Evolutionary conservation across 2,888 invertebrate species (phyloP).

Genomic region (Protodeltote pygarga): DNA sequence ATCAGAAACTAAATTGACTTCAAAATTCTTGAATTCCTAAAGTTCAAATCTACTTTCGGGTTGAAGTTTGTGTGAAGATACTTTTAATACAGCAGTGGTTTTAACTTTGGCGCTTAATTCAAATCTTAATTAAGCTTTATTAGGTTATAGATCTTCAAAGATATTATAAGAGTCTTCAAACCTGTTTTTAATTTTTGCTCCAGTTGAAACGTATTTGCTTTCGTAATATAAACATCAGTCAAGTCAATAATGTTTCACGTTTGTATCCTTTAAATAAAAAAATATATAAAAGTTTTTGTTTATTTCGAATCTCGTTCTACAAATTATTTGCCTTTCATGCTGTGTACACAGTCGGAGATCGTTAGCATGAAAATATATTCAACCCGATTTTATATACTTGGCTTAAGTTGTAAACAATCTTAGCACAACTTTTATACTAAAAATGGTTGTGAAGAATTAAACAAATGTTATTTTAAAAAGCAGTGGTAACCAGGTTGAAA

Average conservation of each 20-base stretch:
- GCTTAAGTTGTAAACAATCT: too few relatives aligned
- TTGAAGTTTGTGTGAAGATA: conserved; percentile 41
- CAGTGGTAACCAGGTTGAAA: too few relatives aligned
- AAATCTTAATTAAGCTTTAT: conserved; percentile 35
- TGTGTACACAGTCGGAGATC: too few relatives aligned
- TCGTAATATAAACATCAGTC: conserved; percentile 6
- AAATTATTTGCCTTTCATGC: too few relatives aligned
- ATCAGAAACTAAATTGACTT: conserved; percentile 36
- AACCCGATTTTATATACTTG: too few relatives aligned
- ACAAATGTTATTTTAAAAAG: too few relatives aligned
- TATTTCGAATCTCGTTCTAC: too few relatives aligned
- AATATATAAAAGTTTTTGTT: conserved; percentile 27
- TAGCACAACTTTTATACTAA: too few relatives aligned
- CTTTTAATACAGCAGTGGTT: conserved; percentile 38
- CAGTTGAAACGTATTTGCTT: conserved; percentile 16
- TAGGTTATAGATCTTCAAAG: conserved; percentile 17
- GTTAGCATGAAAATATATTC: too few relatives aligned
- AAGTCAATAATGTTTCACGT: conserved; percentile 6
- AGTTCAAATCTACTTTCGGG: conserved; percentile 36
- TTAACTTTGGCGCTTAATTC: conserved; percentile 24
- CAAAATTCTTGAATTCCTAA: conserved; percentile 31
- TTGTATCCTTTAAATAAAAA: conserved; percentile 13
- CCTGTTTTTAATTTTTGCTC: conserved; percentile 2
- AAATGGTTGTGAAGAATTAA: too few relatives aligned
- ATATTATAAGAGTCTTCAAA: too few relatives aligned